These are phyloP conservation scores for Lepidochrysops patricia DNA, from an alignment of 2,888 invertebrate genomes.

Conservation along the genomic window DNA sequence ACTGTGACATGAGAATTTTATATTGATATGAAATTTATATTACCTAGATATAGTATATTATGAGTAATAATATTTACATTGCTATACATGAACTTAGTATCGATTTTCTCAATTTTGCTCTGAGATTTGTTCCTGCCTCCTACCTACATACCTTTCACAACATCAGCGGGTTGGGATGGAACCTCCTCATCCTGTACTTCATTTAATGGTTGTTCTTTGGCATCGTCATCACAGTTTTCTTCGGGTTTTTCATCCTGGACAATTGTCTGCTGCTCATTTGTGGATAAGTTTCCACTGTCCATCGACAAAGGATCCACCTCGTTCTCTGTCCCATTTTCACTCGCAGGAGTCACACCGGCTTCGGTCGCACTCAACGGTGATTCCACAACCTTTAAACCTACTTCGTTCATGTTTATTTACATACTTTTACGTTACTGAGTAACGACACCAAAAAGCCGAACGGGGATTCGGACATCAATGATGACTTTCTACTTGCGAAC, in stretches of 20 bases:
- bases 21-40: no score
- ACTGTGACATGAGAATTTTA: no score
- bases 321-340: constrained; percentile 41
- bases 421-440: constrained; percentile 61
- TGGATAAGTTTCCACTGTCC: constrained; percentile 37
- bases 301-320: constrained; percentile 61
- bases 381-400: constrained; percentile 64
- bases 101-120: no score
- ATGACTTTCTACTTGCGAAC: constrained; percentile 54
- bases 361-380: constrained; percentile 51
- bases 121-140: no score
- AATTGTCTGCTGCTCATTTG: constrained; percentile 32
- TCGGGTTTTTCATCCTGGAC: constrained; percentile 29
- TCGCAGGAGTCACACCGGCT: constrained; percentile 41
- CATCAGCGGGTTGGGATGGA: constrained; percentile 24
- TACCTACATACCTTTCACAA: constrained; percentile 25
- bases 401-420: constrained; percentile 74
- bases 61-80: no score
- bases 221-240: constrained; percentile 64
- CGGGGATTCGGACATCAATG: constrained; percentile 44
- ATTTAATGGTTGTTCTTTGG: constrained; percentile 60
- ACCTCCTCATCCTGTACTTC: constrained; percentile 37
- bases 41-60: no score
- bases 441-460: constrained; percentile 63
- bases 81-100: no score